phyloP scores from a whole-genome alignment of 2,113 vertebrate species.

The Manacus vitellinus region DNA sequence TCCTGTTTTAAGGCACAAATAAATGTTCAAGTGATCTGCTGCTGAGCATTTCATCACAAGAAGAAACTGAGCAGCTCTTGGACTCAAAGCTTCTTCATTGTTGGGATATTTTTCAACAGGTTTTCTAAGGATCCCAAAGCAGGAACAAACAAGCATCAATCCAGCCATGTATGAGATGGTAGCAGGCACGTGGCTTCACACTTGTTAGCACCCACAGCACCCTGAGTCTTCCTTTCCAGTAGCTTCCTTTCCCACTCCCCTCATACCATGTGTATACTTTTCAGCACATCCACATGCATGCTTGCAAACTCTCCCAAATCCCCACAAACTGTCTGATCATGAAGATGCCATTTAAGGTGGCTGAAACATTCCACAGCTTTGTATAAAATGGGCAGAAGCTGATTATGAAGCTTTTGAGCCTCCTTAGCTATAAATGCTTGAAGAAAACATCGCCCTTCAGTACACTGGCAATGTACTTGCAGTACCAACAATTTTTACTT shows the following conservation, averaged over 20 bases:
- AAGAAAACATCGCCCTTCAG: not conserved
- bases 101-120: not conserved
- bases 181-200: not conserved
- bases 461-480: not conserved
- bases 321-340: not conserved
- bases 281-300: not conserved
- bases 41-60: not conserved
- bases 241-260: not conserved
- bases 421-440: not conserved
- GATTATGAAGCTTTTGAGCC: not conserved
- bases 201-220: not conserved
- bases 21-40: not conserved
- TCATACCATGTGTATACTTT: not conserved
- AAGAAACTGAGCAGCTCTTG: not conserved
- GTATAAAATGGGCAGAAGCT: not conserved
- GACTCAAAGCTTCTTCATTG: not conserved
- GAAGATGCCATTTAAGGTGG: not conserved
- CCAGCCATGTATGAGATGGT: accelerated
- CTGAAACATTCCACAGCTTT: not conserved
- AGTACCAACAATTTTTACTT: not conserved
- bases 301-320: not conserved
- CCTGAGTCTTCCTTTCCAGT: not conserved
- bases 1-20: not conserved
- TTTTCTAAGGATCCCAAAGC: not conserved
- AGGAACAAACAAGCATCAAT: not conserved